Evolutionary conservation across 2,113 vertebrate species (phyloP).

Genomic region (Boleophthalmus pectinirostris): DNA sequence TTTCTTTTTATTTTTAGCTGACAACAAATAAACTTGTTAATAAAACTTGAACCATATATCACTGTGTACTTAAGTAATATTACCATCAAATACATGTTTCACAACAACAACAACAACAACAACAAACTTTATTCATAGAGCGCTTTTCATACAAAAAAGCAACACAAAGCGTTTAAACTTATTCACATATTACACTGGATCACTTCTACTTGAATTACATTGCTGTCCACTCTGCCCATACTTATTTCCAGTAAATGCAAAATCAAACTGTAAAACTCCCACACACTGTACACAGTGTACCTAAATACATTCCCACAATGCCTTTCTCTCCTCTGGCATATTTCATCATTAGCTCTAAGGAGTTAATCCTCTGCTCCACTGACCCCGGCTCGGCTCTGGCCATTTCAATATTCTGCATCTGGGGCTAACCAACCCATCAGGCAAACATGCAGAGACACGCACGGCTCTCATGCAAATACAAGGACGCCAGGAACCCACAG

Average conservation of each 20-base stretch:
- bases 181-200: background rate
- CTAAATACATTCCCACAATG: slow-evolving; percentile 31
- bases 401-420: slow-evolving; percentile 81
- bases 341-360: slow-evolving; percentile 82
- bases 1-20: too few relatives aligned
- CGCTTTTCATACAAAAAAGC: too few relatives aligned
- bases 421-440: slow-evolving; percentile 60
- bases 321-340: slow-evolving; percentile 67
- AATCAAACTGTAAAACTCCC: background rate
- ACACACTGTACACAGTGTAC: slow-evolving; percentile 6
- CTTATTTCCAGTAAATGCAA: background rate
- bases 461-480: slow-evolving; percentile 34
- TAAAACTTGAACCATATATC: too few relatives aligned
- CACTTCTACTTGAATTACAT: background rate
- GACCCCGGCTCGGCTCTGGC: slow-evolving; percentile 67
- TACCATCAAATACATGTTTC: too few relatives aligned
- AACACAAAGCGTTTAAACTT: too few relatives aligned
- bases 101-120: too few relatives aligned
- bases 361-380: slow-evolving; percentile 83
- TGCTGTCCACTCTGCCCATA: background rate
- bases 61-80: too few relatives aligned
- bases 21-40: too few relatives aligned
- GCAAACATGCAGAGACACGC: slow-evolving; percentile 22
- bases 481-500: slow-evolving; percentile 46
- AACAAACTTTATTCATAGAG: too few relatives aligned